Percentiles rank a stretch among this genome's conserved stretches.
These are phyloP conservation scores for Apis florea DNA, from an alignment of 1,140 invertebrate species.

Conservation along the genomic window DNA sequence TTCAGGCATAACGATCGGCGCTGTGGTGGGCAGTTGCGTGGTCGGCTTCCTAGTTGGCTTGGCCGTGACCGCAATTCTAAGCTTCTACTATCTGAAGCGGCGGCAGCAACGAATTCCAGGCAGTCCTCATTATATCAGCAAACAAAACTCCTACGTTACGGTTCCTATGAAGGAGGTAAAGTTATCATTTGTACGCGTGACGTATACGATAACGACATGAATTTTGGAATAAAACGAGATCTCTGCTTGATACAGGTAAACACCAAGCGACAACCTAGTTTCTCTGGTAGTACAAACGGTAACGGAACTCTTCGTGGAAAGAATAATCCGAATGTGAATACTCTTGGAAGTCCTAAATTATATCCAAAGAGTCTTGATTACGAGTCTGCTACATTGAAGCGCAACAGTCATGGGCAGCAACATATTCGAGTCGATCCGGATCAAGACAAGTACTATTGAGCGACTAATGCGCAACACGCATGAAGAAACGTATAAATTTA, in stretches of 20 bases:
- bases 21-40: conserved; percentile 81
- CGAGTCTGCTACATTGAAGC: conserved; percentile 88
- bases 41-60: conserved; percentile 79
- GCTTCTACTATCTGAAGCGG: conserved; percentile 78
- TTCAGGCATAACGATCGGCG: conserved; percentile 80
- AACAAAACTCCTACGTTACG: conserved; percentile 91
- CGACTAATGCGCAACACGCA: not conserved
- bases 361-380: conserved; percentile 88
- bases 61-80: conserved; percentile 72
- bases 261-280: conserved; percentile 78
- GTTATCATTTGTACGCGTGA: not conserved
- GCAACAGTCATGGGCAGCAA: conserved; percentile 85
- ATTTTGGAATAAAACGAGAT: not conserved
- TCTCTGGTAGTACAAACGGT: conserved; percentile 78
- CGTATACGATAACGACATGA: not conserved
- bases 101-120: conserved; percentile 82
- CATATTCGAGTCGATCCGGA: conserved; percentile 82
- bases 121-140: conserved; percentile 89
- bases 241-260: conserved; percentile 68
- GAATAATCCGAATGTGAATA: conserved; percentile 84
- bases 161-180: conserved; percentile 87
- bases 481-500: not conserved
- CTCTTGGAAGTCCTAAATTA: conserved; percentile 82
- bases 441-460: conserved; percentile 82
- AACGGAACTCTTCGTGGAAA: conserved; percentile 83